These are phyloP conservation scores for Nothobranchius furzeri DNA, from an alignment of 2,113 vertebrate genomes.

Conservation along the genomic window DNA sequence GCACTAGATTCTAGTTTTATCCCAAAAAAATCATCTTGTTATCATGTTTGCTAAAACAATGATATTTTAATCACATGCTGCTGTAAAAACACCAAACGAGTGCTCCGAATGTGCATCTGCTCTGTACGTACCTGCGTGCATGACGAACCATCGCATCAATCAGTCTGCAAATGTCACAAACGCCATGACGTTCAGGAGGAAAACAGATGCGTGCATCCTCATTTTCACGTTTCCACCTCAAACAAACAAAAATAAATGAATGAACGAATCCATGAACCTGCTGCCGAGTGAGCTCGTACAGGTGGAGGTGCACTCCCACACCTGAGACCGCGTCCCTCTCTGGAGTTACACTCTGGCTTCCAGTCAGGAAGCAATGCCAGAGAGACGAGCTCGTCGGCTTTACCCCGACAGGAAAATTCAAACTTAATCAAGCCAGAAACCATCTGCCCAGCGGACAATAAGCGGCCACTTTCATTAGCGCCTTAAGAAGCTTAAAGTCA, in stretches of 20 bases:
- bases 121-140: constrained; percentile 11
- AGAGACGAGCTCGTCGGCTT: constrained; percentile 41
- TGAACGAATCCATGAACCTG: not conserved
- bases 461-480: constrained; percentile 73
- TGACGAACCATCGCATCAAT: not conserved
- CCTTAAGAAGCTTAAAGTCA: constrained; percentile 75
- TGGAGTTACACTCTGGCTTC: constrained; percentile 7
- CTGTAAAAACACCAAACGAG: too few relatives aligned
- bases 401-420: constrained; percentile 46
- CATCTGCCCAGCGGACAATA: constrained; percentile 77
- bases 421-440: constrained; percentile 79
- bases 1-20: not conserved
- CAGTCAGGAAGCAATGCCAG: not conserved
- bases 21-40: not conserved
- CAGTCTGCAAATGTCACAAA: not conserved
- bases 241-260: not conserved
- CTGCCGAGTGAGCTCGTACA: constrained; percentile 7
- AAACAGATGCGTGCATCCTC: constrained; percentile 25
- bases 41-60: too few relatives aligned
- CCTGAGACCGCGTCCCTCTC: constrained; percentile 19
- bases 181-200: not conserved
- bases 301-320: constrained; percentile 26
- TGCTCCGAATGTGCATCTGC: constrained; percentile 23
- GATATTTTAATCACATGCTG: too few relatives aligned
- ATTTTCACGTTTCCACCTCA: constrained; percentile 3